Evolutionary conservation across 2,888 invertebrate species (phyloP), one percentile per base, ranked within the genome.

Genomic region (Rhorus exstirpatorius): DNA sequence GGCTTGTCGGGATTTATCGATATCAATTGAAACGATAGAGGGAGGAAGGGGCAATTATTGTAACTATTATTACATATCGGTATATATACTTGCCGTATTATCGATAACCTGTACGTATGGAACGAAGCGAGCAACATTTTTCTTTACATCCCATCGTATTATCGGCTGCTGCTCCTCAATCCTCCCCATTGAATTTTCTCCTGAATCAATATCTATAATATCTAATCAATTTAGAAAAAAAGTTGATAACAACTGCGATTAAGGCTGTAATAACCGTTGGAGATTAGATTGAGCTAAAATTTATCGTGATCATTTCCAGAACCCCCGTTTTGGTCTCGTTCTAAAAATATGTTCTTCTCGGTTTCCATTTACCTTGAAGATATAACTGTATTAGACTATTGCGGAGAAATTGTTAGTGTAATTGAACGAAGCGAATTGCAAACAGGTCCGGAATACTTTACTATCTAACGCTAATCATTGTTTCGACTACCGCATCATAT

Each of bases 1-100:
- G 63, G 53, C 75, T 65, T 55, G 63, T 38, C 51, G 58, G 41
- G 63, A 76, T 81, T 76, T 58, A 76, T 80, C 80, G 70, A 76
- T 65, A 75, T 76, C 76, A 76, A 67, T 76, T 58, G 46, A 58
- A 58, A 10, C 24, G 10, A 3, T 3, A 21, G 51, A 17, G 49
- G 26, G 46, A 53, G 24, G 24, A 21, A 12, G 21, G 38, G 8
- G 38, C 58, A 71, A 76, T 81, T 65, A 76, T 76, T 55, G 31
- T 58, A 65, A 68, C 71, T 71, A 76, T 70, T 49, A 71, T 67
- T 61, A 55, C 53, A 26, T 53, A 63, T 74, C 24, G 24, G 38
- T 41, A 53, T 53, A 31, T 10, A 63, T 46, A 8, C 31, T 41
- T 41, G 51, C 31, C 10, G 19, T 71, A 55, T 71, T 65, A 71